phyloP scores from a whole-genome alignment of 2,113 vertebrate genomes.

The Nannospalax galili region DNA sequence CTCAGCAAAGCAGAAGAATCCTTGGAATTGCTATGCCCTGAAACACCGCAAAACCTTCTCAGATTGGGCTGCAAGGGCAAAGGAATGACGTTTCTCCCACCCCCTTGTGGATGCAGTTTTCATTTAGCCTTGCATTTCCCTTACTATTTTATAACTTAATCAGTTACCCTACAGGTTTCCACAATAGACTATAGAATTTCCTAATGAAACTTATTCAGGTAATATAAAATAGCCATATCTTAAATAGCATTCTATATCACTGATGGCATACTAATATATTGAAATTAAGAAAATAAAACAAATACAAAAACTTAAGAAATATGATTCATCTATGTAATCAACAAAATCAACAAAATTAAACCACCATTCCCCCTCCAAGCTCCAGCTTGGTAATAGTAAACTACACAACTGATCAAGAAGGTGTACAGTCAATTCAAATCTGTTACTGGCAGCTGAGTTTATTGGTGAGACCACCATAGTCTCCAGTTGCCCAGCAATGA shows the following conservation, averaged over 20 bases:
- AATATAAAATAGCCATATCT: neutral
- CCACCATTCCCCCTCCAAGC: neutral
- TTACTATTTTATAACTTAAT: neutral
- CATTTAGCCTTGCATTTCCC: neutral
- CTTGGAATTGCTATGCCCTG: neutral
- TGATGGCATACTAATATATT: neutral
- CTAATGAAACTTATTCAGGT: neutral
- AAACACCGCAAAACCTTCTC: neutral
- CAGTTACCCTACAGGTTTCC: neutral
- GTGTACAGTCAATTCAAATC: constrained; percentile 22
- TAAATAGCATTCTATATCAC: constrained; percentile 46
- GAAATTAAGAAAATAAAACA: neutral
- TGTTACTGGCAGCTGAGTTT: constrained; percentile 4
- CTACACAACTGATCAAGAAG: neutral
- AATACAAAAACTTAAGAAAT: neutral
- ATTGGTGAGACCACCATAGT: constrained; percentile 53
- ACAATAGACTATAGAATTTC: neutral
- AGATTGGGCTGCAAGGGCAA: neutral
- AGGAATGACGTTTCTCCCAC: neutral
- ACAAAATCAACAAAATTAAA: constrained; percentile 25
- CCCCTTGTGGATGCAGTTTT: neutral
- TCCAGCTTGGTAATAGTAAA: neutral
- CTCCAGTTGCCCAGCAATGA: constrained; percentile 63
- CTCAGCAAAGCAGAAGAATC: neutral
- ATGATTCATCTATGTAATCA: neutral